These are phyloP conservation scores for Dorcus parallelipipedus DNA, from an alignment of 2,888 invertebrate genomes.

Conservation along the genomic window DNA sequence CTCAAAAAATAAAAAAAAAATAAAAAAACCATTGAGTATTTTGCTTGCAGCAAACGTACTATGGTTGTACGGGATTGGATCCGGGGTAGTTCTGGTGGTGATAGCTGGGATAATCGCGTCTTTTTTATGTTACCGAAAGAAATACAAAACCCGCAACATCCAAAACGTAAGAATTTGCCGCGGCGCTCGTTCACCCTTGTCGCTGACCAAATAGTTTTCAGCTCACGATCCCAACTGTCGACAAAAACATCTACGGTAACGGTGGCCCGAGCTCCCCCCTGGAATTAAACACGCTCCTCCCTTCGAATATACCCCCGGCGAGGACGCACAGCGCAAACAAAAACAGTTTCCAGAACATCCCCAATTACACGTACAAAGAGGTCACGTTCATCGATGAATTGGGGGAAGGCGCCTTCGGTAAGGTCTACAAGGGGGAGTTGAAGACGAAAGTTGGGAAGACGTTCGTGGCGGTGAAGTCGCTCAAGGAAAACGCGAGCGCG, in stretches of 20 bases:
- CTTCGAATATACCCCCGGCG: conserved; percentile 53
- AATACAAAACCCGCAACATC: conserved; percentile 60
- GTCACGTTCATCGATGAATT: conserved; percentile 86
- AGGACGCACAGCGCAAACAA: conserved; percentile 39
- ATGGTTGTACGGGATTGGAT: conserved; percentile 75
- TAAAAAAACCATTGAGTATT: neutral
- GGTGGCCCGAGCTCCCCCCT: conserved; percentile 73
- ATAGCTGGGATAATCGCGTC: conserved; percentile 55
- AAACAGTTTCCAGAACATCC: conserved; percentile 56
- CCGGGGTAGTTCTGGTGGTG: conserved; percentile 55
- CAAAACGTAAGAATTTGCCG: conserved; percentile 54
- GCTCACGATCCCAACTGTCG: conserved; percentile 62
- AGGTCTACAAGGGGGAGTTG: conserved; percentile 93
- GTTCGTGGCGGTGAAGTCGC: conserved; percentile 89
- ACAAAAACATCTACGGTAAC: conserved; percentile 80
- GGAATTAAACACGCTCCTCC: conserved; percentile 78
- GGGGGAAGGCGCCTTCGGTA: conserved; percentile 94
- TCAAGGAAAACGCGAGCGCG: conserved; percentile 88
- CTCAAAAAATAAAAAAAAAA: too few relatives aligned
- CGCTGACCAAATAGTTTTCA: conserved; percentile 6
- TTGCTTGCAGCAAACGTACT: conserved; percentile 67
- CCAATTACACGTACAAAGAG: conserved; percentile 82
- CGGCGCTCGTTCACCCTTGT: too few relatives aligned
- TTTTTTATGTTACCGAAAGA: conserved; percentile 62
- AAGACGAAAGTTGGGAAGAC: conserved; percentile 65